Base-by-base conservation (phyloP, 2,113 vertebrate genomes). In the Cygnus atratus region DNA sequence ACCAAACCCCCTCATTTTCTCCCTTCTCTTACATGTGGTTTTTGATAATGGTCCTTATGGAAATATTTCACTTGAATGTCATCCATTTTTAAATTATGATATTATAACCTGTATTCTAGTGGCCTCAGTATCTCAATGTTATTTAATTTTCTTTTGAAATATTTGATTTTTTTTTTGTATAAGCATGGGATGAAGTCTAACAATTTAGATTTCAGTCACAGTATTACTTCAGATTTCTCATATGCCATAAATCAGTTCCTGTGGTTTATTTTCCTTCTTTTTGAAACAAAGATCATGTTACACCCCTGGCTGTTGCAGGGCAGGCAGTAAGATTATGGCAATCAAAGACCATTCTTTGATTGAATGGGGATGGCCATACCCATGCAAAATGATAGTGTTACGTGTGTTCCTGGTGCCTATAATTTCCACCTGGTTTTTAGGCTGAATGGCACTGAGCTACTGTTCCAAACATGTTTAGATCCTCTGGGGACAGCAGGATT, bases 401-500 rank as follows among this genome's bases (percentile, higher is more conserved):
- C 33, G 15, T 57, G 24, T 44, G 52, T 58, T 94, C 77, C 55
- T 11, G 11, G 25, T 81, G 58, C 33, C 44, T 94, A 5, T 88
- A 80, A 93, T 96, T 96, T 95, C 90, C 9, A 15, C 78, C 24
- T 48, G 58, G 52, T 39, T 89, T 92, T 89, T 39, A 74, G 81
- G 70, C 61, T 91, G 73, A 92, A 76, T 54, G 58, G 54, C 66
- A 54, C 33, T 50, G 58, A 46, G 43, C 14, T 96, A 48, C 54
- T 71, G 63, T 84, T 95, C 73, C 83, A 85, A 88, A 75, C 28
- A 50, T 65, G 48, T 84, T 96, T 91, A 61, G 82, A 75, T 96
- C 72, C 66, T 92, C 65, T 73, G 79, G 50, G 61, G 92, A 44
- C 52, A 37, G 86, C n/a, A 80, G 75, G 90, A 61, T 94, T 95